Evolutionary conservation across 2,113 vertebrate genomes (phyloP).

Genomic region (Sclerurus mexicanus): DNA sequence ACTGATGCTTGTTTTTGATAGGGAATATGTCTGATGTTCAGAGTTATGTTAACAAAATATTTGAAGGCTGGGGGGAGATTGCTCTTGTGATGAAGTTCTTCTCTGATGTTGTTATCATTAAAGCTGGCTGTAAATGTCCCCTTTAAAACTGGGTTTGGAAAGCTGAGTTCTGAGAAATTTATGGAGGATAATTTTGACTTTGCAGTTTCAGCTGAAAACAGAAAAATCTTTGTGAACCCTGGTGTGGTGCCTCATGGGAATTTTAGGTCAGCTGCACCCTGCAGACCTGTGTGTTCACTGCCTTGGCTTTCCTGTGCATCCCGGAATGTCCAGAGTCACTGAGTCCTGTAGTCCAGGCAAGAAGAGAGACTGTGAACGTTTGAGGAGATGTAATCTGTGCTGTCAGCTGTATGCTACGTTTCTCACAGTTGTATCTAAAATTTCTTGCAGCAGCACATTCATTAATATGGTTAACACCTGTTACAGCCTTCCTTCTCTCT

Average conservation of each 20-base stretch:
- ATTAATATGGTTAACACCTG: not conserved
- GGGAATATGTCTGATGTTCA: slow-evolving; percentile 36
- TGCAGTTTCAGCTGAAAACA: not conserved
- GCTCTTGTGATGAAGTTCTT: slow-evolving; percentile 15
- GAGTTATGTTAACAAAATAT: slow-evolving; percentile 32
- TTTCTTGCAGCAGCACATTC: not conserved
- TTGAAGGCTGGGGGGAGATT: slow-evolving; percentile 13
- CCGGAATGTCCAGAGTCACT: not conserved
- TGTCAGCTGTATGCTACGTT: not conserved
- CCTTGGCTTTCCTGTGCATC: not conserved
- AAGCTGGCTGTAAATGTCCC: not conserved
- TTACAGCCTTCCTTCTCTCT: not conserved
- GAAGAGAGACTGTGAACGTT: rapidly evolving
- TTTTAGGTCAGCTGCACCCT: not conserved
- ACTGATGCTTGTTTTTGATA: slow-evolving; percentile 42
- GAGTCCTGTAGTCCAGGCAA: not conserved
- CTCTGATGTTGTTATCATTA: slow-evolving; percentile 40
- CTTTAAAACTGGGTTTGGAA: not conserved
- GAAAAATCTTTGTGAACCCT: not conserved
- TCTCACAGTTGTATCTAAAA: not conserved
- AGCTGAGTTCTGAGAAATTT: slow-evolving; percentile 10
- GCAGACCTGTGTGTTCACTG: not conserved
- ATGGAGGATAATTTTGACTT: not conserved
- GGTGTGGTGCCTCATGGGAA: not conserved
- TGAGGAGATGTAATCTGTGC: not conserved